A percentile compares a stretch with the other conserved stretches of the same genome.
Evolutionary conservation across 2,797 vertebrate species (phyloP).

Genomic region (Chaunax sp.): DNA sequence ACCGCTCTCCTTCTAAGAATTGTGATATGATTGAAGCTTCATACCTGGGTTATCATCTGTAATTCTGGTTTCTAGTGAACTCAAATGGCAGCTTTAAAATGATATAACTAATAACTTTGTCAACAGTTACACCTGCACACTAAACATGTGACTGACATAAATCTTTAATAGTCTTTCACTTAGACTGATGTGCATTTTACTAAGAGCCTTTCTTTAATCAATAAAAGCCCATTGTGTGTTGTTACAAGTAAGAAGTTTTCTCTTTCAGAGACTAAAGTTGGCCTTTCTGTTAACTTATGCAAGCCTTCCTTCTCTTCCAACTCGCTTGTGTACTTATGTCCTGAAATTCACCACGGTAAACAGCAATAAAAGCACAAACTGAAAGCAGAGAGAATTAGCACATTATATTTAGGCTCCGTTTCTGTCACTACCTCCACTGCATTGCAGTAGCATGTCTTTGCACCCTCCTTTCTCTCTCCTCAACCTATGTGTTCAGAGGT

Average conservation of each 20-base stretch:
- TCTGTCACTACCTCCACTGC: conserved; percentile 43
- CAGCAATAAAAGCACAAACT: conserved; percentile 11
- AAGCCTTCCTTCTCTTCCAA: not conserved
- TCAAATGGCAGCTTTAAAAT: not conserved
- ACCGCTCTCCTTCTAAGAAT: not conserved
- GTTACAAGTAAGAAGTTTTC: not conserved
- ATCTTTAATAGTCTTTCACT: conserved; percentile 1
- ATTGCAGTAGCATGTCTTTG: conserved; percentile 54
- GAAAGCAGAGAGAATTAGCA: conserved; percentile 32
- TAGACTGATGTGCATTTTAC: not conserved
- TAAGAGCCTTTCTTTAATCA: not conserved
- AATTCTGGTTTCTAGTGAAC: not conserved
- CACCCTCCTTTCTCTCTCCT: conserved; percentile 24
- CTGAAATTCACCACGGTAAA: conserved; percentile 8
- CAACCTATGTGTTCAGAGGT: conserved; percentile 26
- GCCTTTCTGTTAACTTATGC: not conserved
- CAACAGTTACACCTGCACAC: not conserved
- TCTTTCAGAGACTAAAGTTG: not conserved
- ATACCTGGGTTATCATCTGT: not conserved
- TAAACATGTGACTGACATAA: not conserved
- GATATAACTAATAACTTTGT: not conserved
- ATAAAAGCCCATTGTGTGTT: not conserved
- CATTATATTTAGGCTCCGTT: conserved; percentile 47
- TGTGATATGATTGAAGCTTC: not conserved
- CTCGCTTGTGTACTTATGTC: conserved; percentile 16